These are phyloP conservation scores for Erebia ligea DNA, from an alignment of 2,888 invertebrate species.

Conservation along the genomic window DNA sequence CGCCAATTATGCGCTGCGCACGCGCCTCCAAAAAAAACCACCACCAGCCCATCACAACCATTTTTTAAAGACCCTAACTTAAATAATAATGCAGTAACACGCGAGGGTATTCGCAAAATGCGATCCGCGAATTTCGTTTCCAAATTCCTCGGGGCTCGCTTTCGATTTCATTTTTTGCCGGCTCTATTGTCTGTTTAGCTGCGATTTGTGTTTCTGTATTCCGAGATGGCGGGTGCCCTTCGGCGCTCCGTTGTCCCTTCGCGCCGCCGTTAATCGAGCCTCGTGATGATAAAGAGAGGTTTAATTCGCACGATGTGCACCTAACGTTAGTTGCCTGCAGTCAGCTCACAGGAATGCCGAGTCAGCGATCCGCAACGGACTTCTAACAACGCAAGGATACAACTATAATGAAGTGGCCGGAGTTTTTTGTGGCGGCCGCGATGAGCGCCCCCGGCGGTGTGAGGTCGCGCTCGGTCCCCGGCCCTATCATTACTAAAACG, in stretches of 20 bases:
- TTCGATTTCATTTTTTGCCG: slow-evolving; percentile 66
- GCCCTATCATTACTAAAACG: slow-evolving; percentile 80
- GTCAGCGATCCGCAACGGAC: slow-evolving; percentile 52
- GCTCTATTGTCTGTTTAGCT: slow-evolving; percentile 73
- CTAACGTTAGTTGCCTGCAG: slow-evolving; percentile 42
- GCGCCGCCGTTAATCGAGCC: slow-evolving; percentile 32
- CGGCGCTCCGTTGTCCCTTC: slow-evolving; percentile 48
- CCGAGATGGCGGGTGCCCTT: slow-evolving; percentile 49
- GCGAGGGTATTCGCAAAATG: slow-evolving; percentile 81
- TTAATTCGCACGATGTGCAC: slow-evolving; percentile 56
- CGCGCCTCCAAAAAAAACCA: slow-evolving; percentile 79
- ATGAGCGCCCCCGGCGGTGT: slow-evolving; percentile 73
- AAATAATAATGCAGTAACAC: slow-evolving; percentile 84
- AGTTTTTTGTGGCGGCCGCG: slow-evolving; percentile 68
- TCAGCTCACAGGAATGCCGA: slow-evolving; percentile 67
- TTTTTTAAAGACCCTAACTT: slow-evolving; percentile 74
- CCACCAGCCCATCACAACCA: slow-evolving; percentile 68
- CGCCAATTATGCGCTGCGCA: slow-evolving; percentile 78
- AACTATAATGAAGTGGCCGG: slow-evolving; percentile 75
- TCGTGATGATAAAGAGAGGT: slow-evolving; percentile 48
- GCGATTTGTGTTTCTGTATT: slow-evolving; percentile 63
- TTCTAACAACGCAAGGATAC: slow-evolving; percentile 54
- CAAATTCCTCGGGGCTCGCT: slow-evolving; percentile 69
- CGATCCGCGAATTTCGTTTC: slow-evolving; percentile 79
- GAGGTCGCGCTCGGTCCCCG: slow-evolving; percentile 61